Evolutionary conservation across 2,888 invertebrate genomes (phyloP).

Genomic region (Digitonthophagus gazella): DNA sequence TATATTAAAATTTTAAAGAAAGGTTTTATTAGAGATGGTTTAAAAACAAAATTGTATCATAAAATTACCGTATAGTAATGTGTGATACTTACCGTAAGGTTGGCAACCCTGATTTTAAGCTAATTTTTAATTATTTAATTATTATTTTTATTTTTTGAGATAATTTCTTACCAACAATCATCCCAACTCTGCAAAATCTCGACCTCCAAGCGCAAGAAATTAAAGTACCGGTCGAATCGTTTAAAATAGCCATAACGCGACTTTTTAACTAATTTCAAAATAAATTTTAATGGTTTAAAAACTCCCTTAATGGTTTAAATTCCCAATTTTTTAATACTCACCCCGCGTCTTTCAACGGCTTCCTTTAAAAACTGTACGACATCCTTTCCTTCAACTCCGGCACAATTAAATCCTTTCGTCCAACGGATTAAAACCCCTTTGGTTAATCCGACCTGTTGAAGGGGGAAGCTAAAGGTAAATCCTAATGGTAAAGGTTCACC

Average conservation of each 20-base stretch:
- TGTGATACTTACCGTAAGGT: too few species aligned
- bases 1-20: too few species aligned
- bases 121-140: too few species aligned
- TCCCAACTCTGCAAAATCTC: neutral
- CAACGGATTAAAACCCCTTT: slow-evolving; percentile 83
- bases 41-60: too few species aligned
- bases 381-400: slow-evolving; percentile 85
- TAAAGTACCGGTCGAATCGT: neutral
- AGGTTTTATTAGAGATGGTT: too few species aligned
- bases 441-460: slow-evolving; percentile 82
- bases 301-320: neutral
- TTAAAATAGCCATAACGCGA: neutral
- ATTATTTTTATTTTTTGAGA: too few species aligned
- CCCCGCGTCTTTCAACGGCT: slow-evolving; percentile 83
- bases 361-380: slow-evolving; percentile 86
- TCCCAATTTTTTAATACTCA: slow-evolving; percentile 54
- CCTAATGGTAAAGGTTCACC: slow-evolving; percentile 82
- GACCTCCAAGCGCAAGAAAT: neutral
- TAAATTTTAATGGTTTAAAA: neutral
- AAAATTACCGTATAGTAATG: too few species aligned
- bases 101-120: too few species aligned
- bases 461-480: slow-evolving; percentile 96
- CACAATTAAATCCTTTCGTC: slow-evolving; percentile 98
- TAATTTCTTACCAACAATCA: neutral
- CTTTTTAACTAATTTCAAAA: neutral